Percentiles rank a stretch among this genome's conserved stretches.
Conservation (phyloP, 2,888 invertebrate species). For the Folsomia manolachei region DNA sequence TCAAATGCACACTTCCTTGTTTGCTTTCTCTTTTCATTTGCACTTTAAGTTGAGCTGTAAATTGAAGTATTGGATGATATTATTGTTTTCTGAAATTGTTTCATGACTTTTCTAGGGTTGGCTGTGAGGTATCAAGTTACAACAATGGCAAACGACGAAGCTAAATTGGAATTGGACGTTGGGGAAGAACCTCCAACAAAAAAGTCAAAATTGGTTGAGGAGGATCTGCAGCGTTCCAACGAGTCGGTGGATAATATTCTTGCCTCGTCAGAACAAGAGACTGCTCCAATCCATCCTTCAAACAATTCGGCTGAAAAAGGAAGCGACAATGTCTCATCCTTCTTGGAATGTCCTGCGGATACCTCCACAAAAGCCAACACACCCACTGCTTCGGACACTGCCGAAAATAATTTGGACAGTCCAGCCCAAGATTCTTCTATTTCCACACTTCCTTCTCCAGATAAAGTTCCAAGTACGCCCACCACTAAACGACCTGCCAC, state of each 20-base stretch:
- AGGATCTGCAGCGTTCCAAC: no score
- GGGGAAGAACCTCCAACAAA: not conserved
- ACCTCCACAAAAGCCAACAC: no score
- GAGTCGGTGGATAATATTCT: not conserved
- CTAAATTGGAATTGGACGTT: not conserved
- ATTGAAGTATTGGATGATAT: no score
- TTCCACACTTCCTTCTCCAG: slow-evolving; percentile 2
- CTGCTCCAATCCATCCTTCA: no score
- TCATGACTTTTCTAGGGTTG: no score
- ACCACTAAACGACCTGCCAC: not conserved
- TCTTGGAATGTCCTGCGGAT: no score
- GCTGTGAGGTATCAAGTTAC: not conserved
- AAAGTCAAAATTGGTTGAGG: not conserved
- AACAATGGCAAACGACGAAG: no score
- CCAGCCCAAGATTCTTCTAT: not conserved
- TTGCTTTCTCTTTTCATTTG: not conserved
- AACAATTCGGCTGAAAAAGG: not conserved
- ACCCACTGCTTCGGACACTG: not conserved
- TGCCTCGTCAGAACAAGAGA: not conserved
- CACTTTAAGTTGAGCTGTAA: no score
- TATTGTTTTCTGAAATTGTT: no score
- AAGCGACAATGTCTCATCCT: not conserved
- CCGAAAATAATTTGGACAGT: no score
- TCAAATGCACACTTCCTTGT: not conserved
- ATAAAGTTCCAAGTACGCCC: slow-evolving; percentile 16